Evolutionary conservation across 2,113 vertebrate genomes (phyloP).

Genomic region (Eidolon helvum): DNA sequence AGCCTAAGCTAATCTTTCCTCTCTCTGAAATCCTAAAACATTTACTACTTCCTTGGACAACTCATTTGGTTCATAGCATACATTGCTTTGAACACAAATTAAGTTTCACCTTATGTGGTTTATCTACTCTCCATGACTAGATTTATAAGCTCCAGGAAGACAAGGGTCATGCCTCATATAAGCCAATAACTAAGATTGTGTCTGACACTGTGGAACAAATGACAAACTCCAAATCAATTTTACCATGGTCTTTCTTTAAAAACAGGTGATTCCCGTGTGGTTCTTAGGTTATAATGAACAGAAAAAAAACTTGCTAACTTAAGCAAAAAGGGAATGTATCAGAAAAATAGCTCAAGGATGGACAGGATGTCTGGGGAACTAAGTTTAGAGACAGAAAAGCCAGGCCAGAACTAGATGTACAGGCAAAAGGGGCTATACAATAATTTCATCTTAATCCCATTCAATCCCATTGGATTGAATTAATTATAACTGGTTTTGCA

Average conservation of each 20-base stretch:
- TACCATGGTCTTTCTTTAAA: neutral
- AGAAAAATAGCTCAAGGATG: slow-evolving; percentile 10
- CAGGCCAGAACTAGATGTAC: neutral
- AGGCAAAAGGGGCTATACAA: neutral
- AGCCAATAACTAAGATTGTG: neutral
- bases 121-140: neutral
- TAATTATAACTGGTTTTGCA: neutral
- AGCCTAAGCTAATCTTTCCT: neutral
- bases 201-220: slow-evolving; percentile 18
- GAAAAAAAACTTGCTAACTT: slow-evolving; percentile 24
- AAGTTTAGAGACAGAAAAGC: neutral
- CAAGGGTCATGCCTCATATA: neutral
- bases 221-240: slow-evolving; percentile 34
- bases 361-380: neutral
- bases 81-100: neutral
- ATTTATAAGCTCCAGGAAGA: slow-evolving; percentile 11
- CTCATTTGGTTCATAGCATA: slow-evolving; percentile 6
- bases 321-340: slow-evolving; percentile 26
- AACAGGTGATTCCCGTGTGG: neutral
- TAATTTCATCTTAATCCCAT: neutral
- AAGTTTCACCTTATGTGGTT: neutral
- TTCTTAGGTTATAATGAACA: slow-evolving; percentile 23
- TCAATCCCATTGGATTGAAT: neutral
- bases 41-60: neutral
- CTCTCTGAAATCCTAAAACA: neutral